Evolutionary conservation across 1,140 invertebrate genomes (phyloP), one percentile per base, ranked within the genome.

Genomic region (Aphaenogaster ashmeadi): DNA sequence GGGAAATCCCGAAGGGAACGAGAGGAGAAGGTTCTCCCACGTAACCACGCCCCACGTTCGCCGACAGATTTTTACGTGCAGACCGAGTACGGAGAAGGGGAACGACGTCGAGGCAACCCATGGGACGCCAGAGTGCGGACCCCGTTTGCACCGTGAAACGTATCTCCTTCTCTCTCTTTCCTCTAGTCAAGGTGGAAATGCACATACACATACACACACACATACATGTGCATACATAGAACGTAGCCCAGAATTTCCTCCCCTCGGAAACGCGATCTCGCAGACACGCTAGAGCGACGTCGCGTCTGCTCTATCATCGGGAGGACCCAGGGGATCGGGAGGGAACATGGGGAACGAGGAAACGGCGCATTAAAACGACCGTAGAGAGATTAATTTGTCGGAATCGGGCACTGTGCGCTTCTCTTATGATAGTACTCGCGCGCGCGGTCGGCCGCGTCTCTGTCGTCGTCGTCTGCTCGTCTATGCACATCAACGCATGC

Each of bases 41-140:
- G 84, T 38, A 85, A 84, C 89, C 90, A 88, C 90, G 86, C 88
- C 90, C 81, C 86, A 79, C 72, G 80, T 90, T 91, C 74, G 87
- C 56, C 79, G 44, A 74, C 41, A 72, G 90, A 91, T 91, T 91
- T 87, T 91, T 89, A 77, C 87, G 52, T 83, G 80, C 89, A 60
- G 81, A 83, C 71, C 56, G 83, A 58, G 21, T 13, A 86, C 13
- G 21, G 33, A 21, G 58, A 52, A 38, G 50, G 84, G 69, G 71
- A 79, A 62, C 38, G 54, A 15, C 11, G 1, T 18, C 41, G 36
- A 72, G 21, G 33, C 79, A 58, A 18, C 15, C n/a, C 64, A 74
- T 54, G 78, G 56, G 78, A 47, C 33, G 15, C 74, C 36, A 9
- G 36, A 44, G 44, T 50, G n/a, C 11, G 60, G 38, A 13, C 58